Conservation (phyloP, 2,888 invertebrate species). For the Nezara viridula region DNA sequence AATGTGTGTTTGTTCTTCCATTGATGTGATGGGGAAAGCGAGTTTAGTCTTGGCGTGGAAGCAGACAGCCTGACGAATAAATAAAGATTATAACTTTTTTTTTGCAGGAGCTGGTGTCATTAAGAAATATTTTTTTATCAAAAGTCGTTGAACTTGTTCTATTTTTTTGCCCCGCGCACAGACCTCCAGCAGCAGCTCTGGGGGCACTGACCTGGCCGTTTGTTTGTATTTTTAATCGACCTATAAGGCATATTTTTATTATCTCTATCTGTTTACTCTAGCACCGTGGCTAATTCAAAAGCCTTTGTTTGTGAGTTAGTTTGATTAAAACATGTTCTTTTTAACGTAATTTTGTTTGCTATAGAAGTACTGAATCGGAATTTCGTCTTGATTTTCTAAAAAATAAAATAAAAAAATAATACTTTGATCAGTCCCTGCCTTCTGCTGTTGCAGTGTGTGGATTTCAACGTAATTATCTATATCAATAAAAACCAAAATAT, state of each 20-base stretch:
- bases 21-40: too few relatives aligned
- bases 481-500: too few relatives aligned
- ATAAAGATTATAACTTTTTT: background rate
- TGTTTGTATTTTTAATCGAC: slow-evolving; percentile 13
- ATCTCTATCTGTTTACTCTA: background rate
- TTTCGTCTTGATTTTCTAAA: too few relatives aligned
- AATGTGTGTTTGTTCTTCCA: too few relatives aligned
- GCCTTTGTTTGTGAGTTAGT: background rate
- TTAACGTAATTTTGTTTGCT: too few relatives aligned
- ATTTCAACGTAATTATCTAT: too few relatives aligned
- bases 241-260: background rate
- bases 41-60: background rate
- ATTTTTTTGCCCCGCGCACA: background rate
- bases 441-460: too few relatives aligned
- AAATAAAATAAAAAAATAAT: too few relatives aligned
- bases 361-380: too few relatives aligned
- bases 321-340: background rate
- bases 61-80: background rate
- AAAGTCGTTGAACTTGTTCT: slow-evolving; percentile 1
- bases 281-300: background rate
- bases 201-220: background rate
- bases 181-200: background rate
- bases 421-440: too few relatives aligned
- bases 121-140: slow-evolving; percentile 15
- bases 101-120: background rate